Base-by-base conservation (phyloP, 2,113 vertebrate species). In the Sciurus niger region DNA sequence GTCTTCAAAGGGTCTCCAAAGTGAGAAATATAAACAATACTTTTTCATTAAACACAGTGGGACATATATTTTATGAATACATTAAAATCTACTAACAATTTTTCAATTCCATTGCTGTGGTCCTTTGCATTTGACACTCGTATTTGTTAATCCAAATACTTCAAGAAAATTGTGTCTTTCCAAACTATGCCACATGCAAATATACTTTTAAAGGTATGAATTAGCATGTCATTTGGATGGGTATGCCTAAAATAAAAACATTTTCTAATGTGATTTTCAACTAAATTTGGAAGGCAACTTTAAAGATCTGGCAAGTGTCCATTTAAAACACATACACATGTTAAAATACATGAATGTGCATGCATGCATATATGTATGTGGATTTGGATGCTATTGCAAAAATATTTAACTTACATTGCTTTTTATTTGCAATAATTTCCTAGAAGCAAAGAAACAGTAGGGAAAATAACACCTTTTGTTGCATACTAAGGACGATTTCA, bases 41-140 rank as follows among this genome's bases (percentile, higher is more conserved):
- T 74, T 78, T 94, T 96, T 93, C 40, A 97, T 91, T 91, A 91
- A 95, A 89, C 58, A 95, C n/a, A 83, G 25, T 74, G 63, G 34
- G 73, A 70, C 40, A 79, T 70, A 12, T n/a, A 46, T 93, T 84
- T 93, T 68, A 96, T 85, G 40, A 89, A 51, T 58, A 92, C 11
- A 93, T 89, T 93, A 91, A 40, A 94, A 86, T 91, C 65, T 78
- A 91, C n/a, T 77, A 83, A 89, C 25, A 86, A 85, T 89, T 83
- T 40, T 94, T 93, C 70, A 94, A 55, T 18, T 91, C 37, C 83
- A 63, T 34, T 87, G 68, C 72, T 78, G 2, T 91, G 40, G 46
- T 11, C 17, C 82, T 96, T 94, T 96, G 25, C 43, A 95, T 89
- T 82, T 93, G 78, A 94, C 74, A 74, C n/a, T 85, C 83, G 80